Conservation (phyloP, 2,797 vertebrate genomes). For the Sebastes hopkinsi region DNA sequence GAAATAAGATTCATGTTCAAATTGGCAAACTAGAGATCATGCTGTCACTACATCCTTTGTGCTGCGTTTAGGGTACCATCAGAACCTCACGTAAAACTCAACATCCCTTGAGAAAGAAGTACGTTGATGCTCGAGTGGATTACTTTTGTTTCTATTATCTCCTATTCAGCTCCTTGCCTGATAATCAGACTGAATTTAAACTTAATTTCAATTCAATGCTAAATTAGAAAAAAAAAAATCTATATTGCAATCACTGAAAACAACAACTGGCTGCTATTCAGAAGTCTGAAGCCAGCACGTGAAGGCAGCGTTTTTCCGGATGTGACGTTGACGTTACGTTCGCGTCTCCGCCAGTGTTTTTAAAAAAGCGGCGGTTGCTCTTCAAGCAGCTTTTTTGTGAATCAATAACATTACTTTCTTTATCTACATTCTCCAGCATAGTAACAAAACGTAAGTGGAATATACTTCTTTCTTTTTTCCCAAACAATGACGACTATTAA, state of each 20-base stretch:
- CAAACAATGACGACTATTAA: rapidly evolving
- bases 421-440: not conserved
- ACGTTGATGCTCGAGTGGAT: no score
- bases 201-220: not conserved
- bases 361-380: constrained; percentile 71
- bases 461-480: rapidly evolving
- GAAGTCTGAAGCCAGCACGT: rapidly evolving
- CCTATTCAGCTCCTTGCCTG: no score
- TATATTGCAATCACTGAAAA: not conserved
- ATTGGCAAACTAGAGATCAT: not conserved
- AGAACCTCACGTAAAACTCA: not conserved
- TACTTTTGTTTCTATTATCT: not conserved
- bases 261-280: rapidly evolving
- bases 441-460: not conserved
- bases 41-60: not conserved
- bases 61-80: not conserved
- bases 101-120: not conserved
- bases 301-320: constrained; percentile 41
- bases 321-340: not conserved
- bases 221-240: not conserved
- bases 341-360: constrained; percentile 55
- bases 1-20: not conserved
- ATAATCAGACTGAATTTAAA: not conserved
- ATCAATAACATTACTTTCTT: not conserved
- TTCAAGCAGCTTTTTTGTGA: not conserved